These are phyloP conservation scores for Acipenser transmontanus DNA, from an alignment of 2,797 vertebrate species.

Conservation along the genomic window DNA sequence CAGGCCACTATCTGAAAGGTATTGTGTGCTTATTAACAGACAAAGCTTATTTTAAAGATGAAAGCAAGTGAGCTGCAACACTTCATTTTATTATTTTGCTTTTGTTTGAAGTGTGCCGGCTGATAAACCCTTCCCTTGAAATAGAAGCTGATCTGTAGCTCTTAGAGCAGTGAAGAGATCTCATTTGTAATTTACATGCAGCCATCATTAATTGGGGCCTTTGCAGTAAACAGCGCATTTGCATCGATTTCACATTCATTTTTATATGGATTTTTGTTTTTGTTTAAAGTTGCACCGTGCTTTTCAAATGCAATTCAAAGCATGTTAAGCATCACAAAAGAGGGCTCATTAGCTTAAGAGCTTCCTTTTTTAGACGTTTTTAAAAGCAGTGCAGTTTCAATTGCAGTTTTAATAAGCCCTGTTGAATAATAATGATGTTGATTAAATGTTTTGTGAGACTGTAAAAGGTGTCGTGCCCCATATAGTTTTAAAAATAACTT, in stretches of 20 bases:
- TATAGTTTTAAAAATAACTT: no score
- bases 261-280: constrained; percentile 13
- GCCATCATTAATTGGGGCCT: not conserved
- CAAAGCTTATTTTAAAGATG: not conserved
- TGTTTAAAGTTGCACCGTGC: not conserved
- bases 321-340: constrained; percentile 13
- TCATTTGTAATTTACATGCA: constrained; percentile 6
- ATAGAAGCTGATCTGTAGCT: not conserved
- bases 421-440: no score
- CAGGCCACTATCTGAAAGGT: constrained; percentile 20
- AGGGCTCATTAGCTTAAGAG: not conserved
- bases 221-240: constrained; percentile 14
- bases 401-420: not conserved
- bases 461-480: no score
- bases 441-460: no score
- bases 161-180: not conserved
- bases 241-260: constrained; percentile 20
- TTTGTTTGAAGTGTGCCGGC: not conserved
- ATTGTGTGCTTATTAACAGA: not conserved
- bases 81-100: not conserved
- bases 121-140: not conserved
- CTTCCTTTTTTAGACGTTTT: not conserved
- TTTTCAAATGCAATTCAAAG: constrained; percentile 5
- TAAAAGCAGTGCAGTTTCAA: not conserved
- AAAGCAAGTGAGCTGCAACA: not conserved